Evolutionary conservation across 2,797 vertebrate species (phyloP).

Genomic region (Peromyscus attwateri): DNA sequence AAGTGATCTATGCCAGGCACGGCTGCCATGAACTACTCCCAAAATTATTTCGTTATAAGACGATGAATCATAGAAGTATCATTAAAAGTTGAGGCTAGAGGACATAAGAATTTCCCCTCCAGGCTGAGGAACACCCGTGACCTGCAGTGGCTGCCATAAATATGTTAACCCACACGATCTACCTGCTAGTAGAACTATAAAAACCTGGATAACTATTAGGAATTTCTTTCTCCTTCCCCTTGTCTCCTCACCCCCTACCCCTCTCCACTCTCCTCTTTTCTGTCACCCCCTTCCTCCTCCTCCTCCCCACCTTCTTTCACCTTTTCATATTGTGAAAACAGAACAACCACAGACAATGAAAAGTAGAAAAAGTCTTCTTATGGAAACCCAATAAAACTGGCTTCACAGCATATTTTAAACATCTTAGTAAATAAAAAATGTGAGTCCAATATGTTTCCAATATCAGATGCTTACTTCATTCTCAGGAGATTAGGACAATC

Average conservation of each 20-base stretch:
- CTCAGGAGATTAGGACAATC: conserved; percentile 40
- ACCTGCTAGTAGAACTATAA: background rate
- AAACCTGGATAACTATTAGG: background rate
- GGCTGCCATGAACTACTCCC: conserved; percentile 72
- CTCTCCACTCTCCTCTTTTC: background rate
- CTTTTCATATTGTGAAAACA: conserved; percentile 19
- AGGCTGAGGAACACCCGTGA: conserved; percentile 29
- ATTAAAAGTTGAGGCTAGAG: conserved; percentile 49
- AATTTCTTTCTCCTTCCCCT: background rate
- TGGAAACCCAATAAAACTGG: conserved; percentile 6
- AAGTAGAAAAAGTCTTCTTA: conserved; percentile 53
- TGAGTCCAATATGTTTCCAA: conserved; percentile 53
- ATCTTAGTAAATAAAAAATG: conserved; percentile 69
- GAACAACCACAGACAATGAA: conserved; percentile 26
- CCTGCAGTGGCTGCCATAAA: conserved; percentile 33
- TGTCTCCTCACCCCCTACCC: accelerated
- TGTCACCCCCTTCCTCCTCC: background rate
- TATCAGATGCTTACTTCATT: conserved; percentile 62
- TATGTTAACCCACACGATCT: conserved; percentile 23
- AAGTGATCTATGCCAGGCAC: conserved; percentile 63
- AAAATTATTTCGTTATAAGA: conserved; percentile 79
- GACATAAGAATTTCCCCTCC: conserved; percentile 43
- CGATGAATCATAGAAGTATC: conserved; percentile 74
- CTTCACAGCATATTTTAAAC: conserved; percentile 44
- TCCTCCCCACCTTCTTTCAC: background rate